These are phyloP conservation scores for Sorex araneus DNA, from an alignment of 2,113 vertebrate genomes.

Conservation along the genomic window DNA sequence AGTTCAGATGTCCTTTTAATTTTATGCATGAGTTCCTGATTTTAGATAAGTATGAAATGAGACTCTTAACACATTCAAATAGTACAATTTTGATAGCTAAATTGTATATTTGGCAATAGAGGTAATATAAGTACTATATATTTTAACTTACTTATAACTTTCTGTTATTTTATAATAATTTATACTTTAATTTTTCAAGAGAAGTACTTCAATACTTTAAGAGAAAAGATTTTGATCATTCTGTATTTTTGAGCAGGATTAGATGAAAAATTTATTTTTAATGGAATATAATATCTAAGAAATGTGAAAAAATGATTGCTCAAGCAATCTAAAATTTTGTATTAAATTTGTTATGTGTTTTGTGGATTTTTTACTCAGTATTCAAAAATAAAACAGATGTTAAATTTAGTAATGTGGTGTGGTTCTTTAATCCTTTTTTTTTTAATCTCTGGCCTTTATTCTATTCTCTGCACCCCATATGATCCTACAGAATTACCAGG, in stretches of 20 bases:
- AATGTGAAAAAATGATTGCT: background rate
- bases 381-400: background rate
- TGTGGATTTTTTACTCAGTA: background rate
- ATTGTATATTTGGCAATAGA: slow-evolving; percentile 39
- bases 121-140: slow-evolving; percentile 17
- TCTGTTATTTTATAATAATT: slow-evolving; percentile 14
- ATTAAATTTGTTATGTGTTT: background rate
- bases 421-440: background rate
- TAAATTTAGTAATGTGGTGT: background rate
- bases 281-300: background rate
- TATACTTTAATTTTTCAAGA: background rate
- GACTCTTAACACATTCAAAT: slow-evolving; percentile 13
- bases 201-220: background rate
- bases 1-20: slow-evolving; percentile 73
- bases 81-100: slow-evolving; percentile 20
- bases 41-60: slow-evolving; percentile 60
- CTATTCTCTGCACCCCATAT: too few species aligned
- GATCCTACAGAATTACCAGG: too few species aligned
- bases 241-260: background rate
- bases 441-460: background rate
- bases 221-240: background rate
- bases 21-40: slow-evolving; percentile 68
- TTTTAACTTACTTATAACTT: slow-evolving; percentile 31
- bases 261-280: slow-evolving; percentile 11
- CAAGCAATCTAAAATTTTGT: background rate